Conservation (phyloP, 1,140 invertebrate genomes). For the Stratiolaelaps scimitus region DNA sequence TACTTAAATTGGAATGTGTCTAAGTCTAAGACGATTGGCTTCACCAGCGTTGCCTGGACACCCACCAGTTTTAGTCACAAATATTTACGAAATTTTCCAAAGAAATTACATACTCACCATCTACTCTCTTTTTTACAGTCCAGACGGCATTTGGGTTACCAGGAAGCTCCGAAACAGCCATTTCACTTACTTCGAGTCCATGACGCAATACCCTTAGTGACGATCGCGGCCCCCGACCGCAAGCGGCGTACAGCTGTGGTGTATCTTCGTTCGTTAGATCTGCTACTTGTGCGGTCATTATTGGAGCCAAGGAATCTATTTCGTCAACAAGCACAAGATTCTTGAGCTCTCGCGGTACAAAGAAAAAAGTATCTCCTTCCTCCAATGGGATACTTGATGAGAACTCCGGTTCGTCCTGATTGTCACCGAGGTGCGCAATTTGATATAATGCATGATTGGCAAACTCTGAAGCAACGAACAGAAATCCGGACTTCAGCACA, state of each 20-base stretch:
- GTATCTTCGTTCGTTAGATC: constrained; percentile 88
- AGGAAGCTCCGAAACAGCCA: constrained; percentile 97
- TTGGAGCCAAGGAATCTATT: constrained; percentile 89
- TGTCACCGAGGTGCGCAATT: constrained; percentile 96
- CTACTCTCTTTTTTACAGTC: constrained; percentile 90
- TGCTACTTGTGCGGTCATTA: constrained; percentile 67
- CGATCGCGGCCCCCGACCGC: constrained; percentile 85
- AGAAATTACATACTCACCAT: constrained; percentile 56
- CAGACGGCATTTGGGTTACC: constrained; percentile 99
- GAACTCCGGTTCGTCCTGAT: constrained; percentile 98
- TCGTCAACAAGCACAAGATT: constrained; percentile 97
- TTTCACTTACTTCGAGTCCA: constrained; percentile 80
- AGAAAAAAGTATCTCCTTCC: constrained; percentile 98
- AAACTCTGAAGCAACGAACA: constrained; percentile 98
- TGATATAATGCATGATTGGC: constrained; percentile 98
- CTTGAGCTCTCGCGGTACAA: constrained; percentile 78
- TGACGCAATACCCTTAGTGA: constrained; percentile 83
- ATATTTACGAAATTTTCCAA: constrained; percentile 28
- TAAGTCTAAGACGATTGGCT: too few species aligned
- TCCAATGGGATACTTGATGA: constrained; percentile 95
- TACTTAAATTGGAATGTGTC: too few species aligned
- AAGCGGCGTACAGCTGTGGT: constrained; percentile 89
- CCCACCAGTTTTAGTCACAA: constrained; percentile 8
- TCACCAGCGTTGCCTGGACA: constrained; percentile 38
- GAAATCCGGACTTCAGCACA: constrained; percentile 94